Conservation (phyloP, 2,113 vertebrate genomes). For the Nansenia antarctica region DNA sequence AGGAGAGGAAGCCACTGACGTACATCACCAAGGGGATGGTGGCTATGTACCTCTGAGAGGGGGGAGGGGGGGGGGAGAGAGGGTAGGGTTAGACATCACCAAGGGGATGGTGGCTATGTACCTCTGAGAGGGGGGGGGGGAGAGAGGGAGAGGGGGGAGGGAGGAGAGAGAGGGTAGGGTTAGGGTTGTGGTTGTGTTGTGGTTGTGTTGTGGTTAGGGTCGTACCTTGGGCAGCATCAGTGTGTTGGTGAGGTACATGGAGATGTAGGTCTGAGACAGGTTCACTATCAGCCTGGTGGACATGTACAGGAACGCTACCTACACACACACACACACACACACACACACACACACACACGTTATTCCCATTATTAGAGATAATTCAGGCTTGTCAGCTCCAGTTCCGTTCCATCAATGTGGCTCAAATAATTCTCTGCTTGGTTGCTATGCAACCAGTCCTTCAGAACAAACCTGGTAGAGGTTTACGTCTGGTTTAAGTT, state of each 20-base stretch:
- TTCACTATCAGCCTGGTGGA: slow-evolving; percentile 91
- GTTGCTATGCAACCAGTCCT: too few relatives aligned
- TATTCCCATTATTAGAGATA: too few relatives aligned
- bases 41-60: slow-evolving; percentile 86
- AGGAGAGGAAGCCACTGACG: slow-evolving; percentile 89
- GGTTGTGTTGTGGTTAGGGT: background rate
- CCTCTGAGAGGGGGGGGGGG: slow-evolving; percentile 70
- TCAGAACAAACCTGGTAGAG: too few relatives aligned
- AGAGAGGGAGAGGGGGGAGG: background rate
- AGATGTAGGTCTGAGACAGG: slow-evolving; percentile 93
- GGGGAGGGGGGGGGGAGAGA: background rate
- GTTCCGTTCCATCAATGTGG: too few relatives aligned
- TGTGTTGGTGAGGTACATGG: slow-evolving; percentile 92
- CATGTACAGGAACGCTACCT: slow-evolving; percentile 95
- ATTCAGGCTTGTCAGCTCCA: too few relatives aligned
- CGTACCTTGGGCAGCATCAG: slow-evolving; percentile 92
- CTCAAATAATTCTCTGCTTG: too few relatives aligned
- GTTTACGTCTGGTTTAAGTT: too few relatives aligned
- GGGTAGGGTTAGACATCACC: too few relatives aligned
- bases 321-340: slow-evolving; percentile 6
- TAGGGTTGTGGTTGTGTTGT: background rate
- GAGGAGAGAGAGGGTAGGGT: too few relatives aligned
- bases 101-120: slow-evolving; percentile 92
- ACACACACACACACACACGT: too few relatives aligned
- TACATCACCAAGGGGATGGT: slow-evolving; percentile 94